These are phyloP conservation scores for Parnassius glacialis DNA, from an alignment of 2,888 invertebrate species.

Conservation along the genomic window DNA sequence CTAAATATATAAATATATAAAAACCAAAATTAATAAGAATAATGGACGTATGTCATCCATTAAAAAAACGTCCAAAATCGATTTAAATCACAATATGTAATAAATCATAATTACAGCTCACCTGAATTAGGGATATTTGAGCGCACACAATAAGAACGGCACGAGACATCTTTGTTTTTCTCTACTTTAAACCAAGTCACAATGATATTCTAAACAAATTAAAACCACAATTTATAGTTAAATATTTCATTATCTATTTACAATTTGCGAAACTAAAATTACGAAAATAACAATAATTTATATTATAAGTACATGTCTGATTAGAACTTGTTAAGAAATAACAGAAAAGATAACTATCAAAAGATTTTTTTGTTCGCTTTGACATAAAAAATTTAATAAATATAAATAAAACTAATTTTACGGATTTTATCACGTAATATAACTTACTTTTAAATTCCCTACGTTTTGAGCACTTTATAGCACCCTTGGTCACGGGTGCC, in stretches of 20 bases:
- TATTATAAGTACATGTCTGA: constrained; percentile 24
- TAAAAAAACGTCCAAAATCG: too few species aligned
- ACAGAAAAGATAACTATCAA: neutral
- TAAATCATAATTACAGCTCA: neutral
- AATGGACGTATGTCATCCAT: too few species aligned
- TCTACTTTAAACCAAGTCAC: neutral
- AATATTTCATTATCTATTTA: constrained; percentile 3
- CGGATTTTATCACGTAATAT: too few species aligned
- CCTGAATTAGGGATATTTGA: constrained; percentile 17
- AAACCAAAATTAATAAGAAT: too few species aligned
- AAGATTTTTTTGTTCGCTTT: too few species aligned
- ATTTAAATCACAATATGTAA: too few species aligned
- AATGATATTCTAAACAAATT: constrained; percentile 6
- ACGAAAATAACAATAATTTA: constrained; percentile 8
- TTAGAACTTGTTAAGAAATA: constrained; percentile 11
- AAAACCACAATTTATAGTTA: constrained; percentile 17
- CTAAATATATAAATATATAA: too few species aligned
- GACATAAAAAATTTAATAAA: too few species aligned
- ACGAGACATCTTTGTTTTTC: constrained; percentile 20
- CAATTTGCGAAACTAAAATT: neutral
- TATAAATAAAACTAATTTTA: too few species aligned
- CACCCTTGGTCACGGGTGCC: too few species aligned
- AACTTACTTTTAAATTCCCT: too few species aligned
- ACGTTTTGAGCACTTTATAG: too few species aligned
- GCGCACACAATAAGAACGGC: constrained; percentile 4